Percentiles rank a stretch among this genome's conserved stretches.
These are phyloP conservation scores for Drosophila pallidifrons DNA, from an alignment of 1,140 invertebrate species.

Conservation along the genomic window DNA sequence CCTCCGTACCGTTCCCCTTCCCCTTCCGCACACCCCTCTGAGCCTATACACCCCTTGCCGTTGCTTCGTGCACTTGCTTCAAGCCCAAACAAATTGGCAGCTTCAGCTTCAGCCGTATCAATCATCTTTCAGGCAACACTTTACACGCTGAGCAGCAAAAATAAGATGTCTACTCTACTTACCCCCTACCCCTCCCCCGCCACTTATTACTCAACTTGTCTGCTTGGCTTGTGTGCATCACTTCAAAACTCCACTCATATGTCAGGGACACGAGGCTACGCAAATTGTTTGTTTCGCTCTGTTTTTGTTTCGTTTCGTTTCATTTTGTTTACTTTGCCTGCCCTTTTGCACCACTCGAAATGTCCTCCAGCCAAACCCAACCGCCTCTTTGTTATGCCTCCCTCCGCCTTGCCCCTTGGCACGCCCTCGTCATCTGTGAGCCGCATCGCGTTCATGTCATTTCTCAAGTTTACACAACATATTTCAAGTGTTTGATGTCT, in stretches of 20 bases:
- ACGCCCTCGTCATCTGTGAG: background rate
- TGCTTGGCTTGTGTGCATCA: background rate
- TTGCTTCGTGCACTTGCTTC: background rate
- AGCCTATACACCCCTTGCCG: constrained; percentile 13
- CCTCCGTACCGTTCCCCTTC: background rate
- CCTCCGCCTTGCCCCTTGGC: background rate
- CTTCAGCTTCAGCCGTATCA: constrained; percentile 55
- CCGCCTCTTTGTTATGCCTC: background rate
- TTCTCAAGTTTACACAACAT: constrained; percentile 82
- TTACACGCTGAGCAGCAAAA: constrained; percentile 12
- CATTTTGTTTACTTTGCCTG: constrained; percentile 48
- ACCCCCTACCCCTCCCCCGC: background rate
- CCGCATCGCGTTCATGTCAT: constrained; percentile 67
- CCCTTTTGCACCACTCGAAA: constrained; percentile 10
- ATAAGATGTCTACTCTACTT: constrained; percentile 51
- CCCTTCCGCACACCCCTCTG: background rate
- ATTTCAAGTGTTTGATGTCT: constrained; percentile 80
- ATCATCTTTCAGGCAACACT: constrained; percentile 71
- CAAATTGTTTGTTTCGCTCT: constrained; percentile 74
- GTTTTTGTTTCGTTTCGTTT: constrained; percentile 59
- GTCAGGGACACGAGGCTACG: constrained; percentile 53
- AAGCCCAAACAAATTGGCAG: constrained; percentile 7
- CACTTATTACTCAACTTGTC: background rate
- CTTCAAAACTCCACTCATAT: constrained; percentile 48
- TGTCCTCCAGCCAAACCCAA: background rate